Evolutionary conservation across 2,888 invertebrate genomes (phyloP).

Genomic region (Sycophila texana): DNA sequence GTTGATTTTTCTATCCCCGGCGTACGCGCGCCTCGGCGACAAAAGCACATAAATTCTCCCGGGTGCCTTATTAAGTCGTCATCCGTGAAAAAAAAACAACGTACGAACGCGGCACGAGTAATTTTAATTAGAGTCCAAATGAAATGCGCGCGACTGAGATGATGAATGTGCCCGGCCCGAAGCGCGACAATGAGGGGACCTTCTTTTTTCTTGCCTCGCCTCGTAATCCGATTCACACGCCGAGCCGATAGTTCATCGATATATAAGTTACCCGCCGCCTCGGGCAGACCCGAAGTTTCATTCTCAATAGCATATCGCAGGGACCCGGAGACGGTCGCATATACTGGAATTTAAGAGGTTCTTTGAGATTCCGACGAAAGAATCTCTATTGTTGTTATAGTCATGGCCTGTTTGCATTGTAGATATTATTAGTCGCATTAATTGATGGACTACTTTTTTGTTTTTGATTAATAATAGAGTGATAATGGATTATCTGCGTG

Average conservation of each 20-base stretch:
- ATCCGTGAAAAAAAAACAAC: background rate
- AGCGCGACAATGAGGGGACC: background rate
- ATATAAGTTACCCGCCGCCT: background rate
- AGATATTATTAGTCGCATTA: too few relatives aligned
- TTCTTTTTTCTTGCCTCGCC: background rate
- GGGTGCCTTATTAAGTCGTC: conserved; percentile 27
- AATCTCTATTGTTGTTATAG: background rate
- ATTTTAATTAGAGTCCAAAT: conserved; percentile 25
- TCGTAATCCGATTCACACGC: background rate
- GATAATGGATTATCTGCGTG: too few relatives aligned
- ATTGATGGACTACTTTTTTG: too few relatives aligned
- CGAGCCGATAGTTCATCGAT: background rate
- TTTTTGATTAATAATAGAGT: too few relatives aligned
- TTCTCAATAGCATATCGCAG: background rate
- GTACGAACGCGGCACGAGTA: background rate
- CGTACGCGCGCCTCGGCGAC: background rate
- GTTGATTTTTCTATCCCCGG: background rate
- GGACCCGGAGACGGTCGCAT: background rate
- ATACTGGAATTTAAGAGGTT: background rate
- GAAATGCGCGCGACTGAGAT: background rate
- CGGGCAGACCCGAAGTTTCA: background rate
- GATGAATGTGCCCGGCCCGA: background rate
- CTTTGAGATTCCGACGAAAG: background rate
- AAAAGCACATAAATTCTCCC: conserved; percentile 35
- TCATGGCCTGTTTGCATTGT: too few relatives aligned